Percentiles rank a stretch among this genome's conserved stretches.
Evolutionary conservation across 2,113 vertebrate genomes (phyloP).

Genomic region (Chloropsis hardwickii): DNA sequence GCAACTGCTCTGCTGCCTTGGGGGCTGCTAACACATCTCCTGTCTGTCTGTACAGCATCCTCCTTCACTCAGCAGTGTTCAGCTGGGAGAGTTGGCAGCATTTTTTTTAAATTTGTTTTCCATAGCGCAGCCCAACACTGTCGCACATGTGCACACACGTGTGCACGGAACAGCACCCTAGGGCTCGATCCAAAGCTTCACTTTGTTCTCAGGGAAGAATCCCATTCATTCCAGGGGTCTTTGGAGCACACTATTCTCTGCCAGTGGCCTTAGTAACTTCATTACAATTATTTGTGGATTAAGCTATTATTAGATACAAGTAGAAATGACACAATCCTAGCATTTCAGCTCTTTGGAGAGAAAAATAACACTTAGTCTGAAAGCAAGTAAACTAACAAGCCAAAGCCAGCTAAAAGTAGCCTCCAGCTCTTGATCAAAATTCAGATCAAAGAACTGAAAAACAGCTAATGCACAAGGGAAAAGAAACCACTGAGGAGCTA

Average conservation of each 20-base stretch:
- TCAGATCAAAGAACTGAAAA: not conserved
- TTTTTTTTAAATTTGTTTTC: not conserved
- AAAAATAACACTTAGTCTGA: not conserved
- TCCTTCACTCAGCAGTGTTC: not conserved
- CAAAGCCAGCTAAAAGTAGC: not conserved
- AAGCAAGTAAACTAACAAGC: not conserved
- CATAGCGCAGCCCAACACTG: not conserved
- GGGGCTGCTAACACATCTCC: conserved; percentile 25
- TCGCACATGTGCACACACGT: accelerated
- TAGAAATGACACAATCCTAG: not conserved
- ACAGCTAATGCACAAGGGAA: not conserved
- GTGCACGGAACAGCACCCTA: not conserved
- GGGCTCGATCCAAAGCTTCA: not conserved
- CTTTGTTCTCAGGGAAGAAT: not conserved
- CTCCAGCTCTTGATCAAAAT: not conserved
- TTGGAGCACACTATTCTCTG: not conserved
- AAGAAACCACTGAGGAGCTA: not conserved
- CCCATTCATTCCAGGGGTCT: not conserved
- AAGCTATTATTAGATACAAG: not conserved
- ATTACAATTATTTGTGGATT: not conserved
- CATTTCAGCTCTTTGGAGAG: not conserved
- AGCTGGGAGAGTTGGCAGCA: not conserved
- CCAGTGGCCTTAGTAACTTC: not conserved
- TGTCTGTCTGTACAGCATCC: not conserved
- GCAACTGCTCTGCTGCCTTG: conserved; percentile 38